Evolutionary conservation across 1,140 invertebrate genomes (phyloP), one percentile per base, ranked within the genome.

Genomic region (Drosophila virilis): DNA sequence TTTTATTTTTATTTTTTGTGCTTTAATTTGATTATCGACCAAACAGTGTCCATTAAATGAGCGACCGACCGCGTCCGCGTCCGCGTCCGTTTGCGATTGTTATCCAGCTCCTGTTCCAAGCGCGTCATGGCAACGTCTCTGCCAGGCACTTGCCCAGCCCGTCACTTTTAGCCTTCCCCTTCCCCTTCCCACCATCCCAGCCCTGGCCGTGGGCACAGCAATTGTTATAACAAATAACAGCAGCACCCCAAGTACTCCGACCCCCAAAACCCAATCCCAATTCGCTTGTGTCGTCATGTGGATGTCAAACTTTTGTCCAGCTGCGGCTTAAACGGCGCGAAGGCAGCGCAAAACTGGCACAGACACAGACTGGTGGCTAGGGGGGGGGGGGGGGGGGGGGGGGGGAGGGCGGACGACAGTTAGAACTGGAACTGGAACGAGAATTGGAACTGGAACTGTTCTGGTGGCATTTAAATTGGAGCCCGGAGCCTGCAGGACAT

Each of bases 1-100:
- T 33, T n/a, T n/a, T 8, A 35, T 37, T 51, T 50, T 6, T 1
- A 28, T n/a, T n/a, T 12, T 67, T 60, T 43, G 22, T 5, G 33
- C 15, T 77, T 90, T 88, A 91, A 91, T 91, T 91, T 91, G 90
- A 91, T 91, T 91, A 91, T 91, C 90, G 90, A 91, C 90, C 90
- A 91, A 91, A 91, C 90, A 83, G 68, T 91, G 90, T 82, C 90
- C 90, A 91, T 91, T 91, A 83, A 83, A 83, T 82, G 82, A 86
- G 75, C 82, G 82, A 67, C 67, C 83, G 77, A 71, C 71, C 66
- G 73, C 71, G 75, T 51, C 61, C 77, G 62, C 12, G 28, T 38
- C 55, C 51, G 59, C 57, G 57, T 71, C 59, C 59, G 48, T 28
- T 58, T 57, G 51, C 15, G 43, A 66, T 66, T 72, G 69, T 72